phyloP scores from a whole-genome alignment of 2,888 invertebrate species.

The Amphipoea oculea region DNA sequence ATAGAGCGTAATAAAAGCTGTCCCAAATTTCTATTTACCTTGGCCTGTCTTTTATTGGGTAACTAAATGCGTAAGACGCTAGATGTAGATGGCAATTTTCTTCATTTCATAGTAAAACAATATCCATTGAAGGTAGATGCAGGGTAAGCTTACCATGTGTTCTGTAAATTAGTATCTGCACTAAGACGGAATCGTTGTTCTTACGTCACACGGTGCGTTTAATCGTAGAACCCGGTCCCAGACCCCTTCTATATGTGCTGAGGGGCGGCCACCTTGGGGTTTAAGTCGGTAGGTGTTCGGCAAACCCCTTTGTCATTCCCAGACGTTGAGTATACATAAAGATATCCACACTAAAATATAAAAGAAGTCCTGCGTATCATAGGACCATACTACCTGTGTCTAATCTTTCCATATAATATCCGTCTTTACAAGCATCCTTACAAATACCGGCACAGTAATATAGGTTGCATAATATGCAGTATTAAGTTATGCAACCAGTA shows the following conservation, averaged over 20 bases:
- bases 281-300: constrained; percentile 10
- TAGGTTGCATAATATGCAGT: constrained; percentile 54
- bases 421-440: constrained; percentile 29
- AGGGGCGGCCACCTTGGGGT: constrained; percentile 18
- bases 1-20: constrained; percentile 9
- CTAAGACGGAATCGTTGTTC: constrained; percentile 6
- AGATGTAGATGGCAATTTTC: neutral
- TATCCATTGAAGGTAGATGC: neutral
- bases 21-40: constrained; percentile 1
- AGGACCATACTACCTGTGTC: neutral
- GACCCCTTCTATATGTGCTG: constrained; percentile 7
- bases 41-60: neutral
- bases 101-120: neutral
- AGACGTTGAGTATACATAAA: constrained; percentile 9
- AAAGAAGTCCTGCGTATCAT: neutral
- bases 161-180: neutral
- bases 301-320: constrained; percentile 5
- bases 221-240: neutral
- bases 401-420: constrained; percentile 1
- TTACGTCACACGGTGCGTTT: constrained; percentile 2
- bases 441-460: constrained; percentile 40
- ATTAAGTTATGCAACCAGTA: constrained; percentile 65
- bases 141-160: neutral
- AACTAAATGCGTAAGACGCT: neutral
- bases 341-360: neutral